Evolutionary conservation across 2,888 invertebrate species (phyloP), one percentile per base, ranked within the genome.

Genomic region (Melanophora roralis): DNA sequence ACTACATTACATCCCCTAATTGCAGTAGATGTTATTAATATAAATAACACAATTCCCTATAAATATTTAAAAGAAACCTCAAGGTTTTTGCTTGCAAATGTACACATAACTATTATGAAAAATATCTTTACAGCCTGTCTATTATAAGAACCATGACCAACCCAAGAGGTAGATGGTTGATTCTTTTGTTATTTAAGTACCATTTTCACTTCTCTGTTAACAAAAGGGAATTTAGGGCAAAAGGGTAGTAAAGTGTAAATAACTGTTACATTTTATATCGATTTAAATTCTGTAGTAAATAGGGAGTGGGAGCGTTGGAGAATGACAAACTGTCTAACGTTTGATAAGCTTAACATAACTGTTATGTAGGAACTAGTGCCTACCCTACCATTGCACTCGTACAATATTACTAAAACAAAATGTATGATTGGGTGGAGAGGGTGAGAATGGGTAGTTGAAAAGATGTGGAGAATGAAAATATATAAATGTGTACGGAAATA

Each of bases 161-260:
- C 27, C 21, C 27, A 27, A 27, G 27, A 27, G 27, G 6, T 27
- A 27, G 27, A 27, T 6, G 27, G 27, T 27, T 27, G 6, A 6
- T 27, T 27, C 4, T 3, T 27, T 27, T 27, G 27, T 5, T 27
- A 27, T 27, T 27, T 5, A 27, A 5, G 27, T 6, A 27, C 27
- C 27, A 5, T 34, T 62, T 51, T 55, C 21, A 27, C 21, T 47
- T 45, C 62, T 6, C 32, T 40, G 27, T 43, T 49, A 19, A 34
- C 45, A 16, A 16, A 9, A 47, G n/a, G n/a, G n/a, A 12, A 40
- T 40, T 59, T 40, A 27, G 51, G 49, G 53, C 62, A 69, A n/a
- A n/a, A 47, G 62, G 75, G 62, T 69, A 76, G 76, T 49, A 53
- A 55, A 62, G 53, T 59, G 64, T 40, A 57, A 64, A 69, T 64